Evolutionary conservation across 2,113 vertebrate genomes (phyloP).

Genomic region (Corythaixoides concolor): DNA sequence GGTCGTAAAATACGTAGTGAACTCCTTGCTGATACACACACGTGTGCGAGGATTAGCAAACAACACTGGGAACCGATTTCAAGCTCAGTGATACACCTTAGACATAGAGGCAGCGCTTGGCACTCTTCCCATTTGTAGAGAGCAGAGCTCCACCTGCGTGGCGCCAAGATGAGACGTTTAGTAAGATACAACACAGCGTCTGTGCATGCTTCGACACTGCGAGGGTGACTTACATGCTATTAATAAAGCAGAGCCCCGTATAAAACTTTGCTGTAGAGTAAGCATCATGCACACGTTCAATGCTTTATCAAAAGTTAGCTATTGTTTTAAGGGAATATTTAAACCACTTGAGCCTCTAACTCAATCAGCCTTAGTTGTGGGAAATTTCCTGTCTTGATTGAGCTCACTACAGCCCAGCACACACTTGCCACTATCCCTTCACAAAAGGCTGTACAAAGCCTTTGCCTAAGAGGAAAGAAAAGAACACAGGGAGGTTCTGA

Average conservation of each 20-base stretch:
- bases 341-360: background rate
- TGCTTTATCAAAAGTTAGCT: background rate
- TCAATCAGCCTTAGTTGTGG: background rate
- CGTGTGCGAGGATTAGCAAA: background rate
- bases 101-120: background rate
- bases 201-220: background rate
- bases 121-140: background rate
- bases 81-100: background rate
- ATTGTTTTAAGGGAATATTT: background rate
- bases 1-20: fast-evolving
- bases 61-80: background rate
- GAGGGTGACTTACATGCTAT: fast-evolving
- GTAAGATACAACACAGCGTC: fast-evolving
- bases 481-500: background rate
- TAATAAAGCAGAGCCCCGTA: background rate
- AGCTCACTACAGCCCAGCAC: background rate
- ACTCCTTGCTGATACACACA: background rate
- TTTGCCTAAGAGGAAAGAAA: background rate
- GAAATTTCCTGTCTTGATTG: background rate
- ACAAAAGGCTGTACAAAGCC: fast-evolving
- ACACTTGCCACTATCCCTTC: background rate
- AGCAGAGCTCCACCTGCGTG: background rate
- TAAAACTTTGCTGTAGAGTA: background rate
- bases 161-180: background rate
- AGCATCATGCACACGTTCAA: background rate